Conservation (phyloP, 2,888 invertebrate genomes). For the Steinernema scapterisci region DNA sequence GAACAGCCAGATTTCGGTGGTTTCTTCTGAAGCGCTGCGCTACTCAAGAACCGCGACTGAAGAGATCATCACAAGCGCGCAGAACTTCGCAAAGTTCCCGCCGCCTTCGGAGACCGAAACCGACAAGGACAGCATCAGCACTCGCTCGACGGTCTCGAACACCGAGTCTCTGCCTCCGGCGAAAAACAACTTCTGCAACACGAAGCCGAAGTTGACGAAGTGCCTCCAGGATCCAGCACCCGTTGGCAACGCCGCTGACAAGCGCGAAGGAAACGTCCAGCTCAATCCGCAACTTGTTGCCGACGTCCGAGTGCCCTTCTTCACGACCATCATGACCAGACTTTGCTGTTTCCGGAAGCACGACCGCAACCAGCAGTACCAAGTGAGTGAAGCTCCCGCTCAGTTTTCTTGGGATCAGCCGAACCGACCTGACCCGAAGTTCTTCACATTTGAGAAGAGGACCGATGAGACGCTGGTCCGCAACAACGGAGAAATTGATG, state of each 20-base stretch:
- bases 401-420: constrained; percentile 25
- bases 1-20: not conserved
- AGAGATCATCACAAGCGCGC: not conserved
- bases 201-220: not conserved
- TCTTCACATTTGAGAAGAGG: constrained; percentile 28
- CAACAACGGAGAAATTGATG: constrained; percentile 68
- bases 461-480: constrained; percentile 40
- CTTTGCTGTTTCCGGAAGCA: constrained; percentile 12
- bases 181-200: not conserved
- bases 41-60: constrained; percentile 13
- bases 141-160: not conserved
- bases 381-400: not conserved
- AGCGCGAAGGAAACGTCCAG: not conserved
- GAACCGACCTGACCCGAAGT: constrained; percentile 29
- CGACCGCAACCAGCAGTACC: constrained; percentile 5
- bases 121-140: not conserved
- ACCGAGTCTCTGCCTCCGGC: not conserved
- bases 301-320: not conserved
- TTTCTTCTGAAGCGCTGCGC: constrained; percentile 11
- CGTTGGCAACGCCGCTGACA: no score
- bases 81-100: no score
- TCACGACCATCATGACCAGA: constrained; percentile 8
- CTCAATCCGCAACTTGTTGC: not conserved
- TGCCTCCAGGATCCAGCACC: not conserved
- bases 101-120: not conserved